These are phyloP conservation scores for Piscicola geometra DNA, from an alignment of 2,888 invertebrate genomes.

Conservation along the genomic window DNA sequence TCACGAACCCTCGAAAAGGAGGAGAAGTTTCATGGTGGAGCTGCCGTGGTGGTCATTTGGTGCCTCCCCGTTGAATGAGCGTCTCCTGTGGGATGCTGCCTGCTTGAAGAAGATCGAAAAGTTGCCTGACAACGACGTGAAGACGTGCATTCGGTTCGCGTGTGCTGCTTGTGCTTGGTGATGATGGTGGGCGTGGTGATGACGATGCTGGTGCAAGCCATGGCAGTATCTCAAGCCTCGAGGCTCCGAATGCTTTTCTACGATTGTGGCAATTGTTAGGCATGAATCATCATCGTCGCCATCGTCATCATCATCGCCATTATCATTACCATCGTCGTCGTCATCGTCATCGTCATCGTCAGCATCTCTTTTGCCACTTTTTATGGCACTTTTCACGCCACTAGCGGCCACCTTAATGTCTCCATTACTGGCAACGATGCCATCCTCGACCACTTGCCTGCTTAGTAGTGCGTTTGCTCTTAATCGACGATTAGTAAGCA, in stretches of 20 bases:
- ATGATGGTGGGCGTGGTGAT: background rate
- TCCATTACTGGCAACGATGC: too few species aligned
- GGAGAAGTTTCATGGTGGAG: background rate
- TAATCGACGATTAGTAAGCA: too few species aligned
- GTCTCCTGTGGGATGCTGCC: background rate
- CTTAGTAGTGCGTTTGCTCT: too few species aligned
- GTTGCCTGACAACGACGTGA: background rate
- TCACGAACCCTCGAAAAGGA: conserved; percentile 12
- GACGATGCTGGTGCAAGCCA: background rate
- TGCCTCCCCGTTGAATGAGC: background rate
- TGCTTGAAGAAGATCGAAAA: conserved; percentile 1
- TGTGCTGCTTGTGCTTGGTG: background rate
- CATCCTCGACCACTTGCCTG: too few species aligned
- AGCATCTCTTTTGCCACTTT: background rate
- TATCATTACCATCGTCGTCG: background rate
- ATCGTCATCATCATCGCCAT: background rate
- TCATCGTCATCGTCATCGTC: background rate
- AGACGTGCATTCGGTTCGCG: background rate
- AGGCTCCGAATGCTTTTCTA: conserved; percentile 9
- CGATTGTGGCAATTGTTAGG: conserved; percentile 7
- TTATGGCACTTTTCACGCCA: too few species aligned
- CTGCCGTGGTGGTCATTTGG: background rate
- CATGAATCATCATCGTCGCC: background rate
- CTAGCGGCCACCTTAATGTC: too few species aligned
- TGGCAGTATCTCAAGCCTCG: conserved; percentile 2